Base-by-base conservation (phyloP, 2,888 invertebrate genomes). In the Hesperia comma region DNA sequence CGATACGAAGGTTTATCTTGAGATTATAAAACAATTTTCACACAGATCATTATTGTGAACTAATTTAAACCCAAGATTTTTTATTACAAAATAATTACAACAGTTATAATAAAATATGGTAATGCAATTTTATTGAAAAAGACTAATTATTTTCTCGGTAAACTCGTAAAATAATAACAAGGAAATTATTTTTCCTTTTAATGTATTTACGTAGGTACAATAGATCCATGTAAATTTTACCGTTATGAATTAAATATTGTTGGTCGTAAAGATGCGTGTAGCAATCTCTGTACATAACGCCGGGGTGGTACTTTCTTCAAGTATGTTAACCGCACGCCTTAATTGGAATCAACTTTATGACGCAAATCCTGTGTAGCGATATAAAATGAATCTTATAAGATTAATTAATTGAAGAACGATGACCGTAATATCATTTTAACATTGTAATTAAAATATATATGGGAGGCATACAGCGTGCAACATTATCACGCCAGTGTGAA, bases 251-350 rank as follows among this genome's bases (percentile, higher is more conserved):
- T 12, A 49, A 12, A 49, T 49, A 49, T 10, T 49, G 49, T 49
- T 19, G 17, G 10, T 19, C 49, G 49, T 49, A 19, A 49, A 49
- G 21, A 15, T 12, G 17, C n/a, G 15, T 33, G 26, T 26, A 26
- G 26, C 26, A 12, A 10, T 10, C 10, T 37, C 3, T 12, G 12
- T 12, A 6, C 46, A 57, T 26, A 8, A 43, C 26, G 77, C 78
- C 77, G 77, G 76, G 74, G 72, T 72, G 69, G 73, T 74, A 75
- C 79, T 78, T 81, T 54, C 54, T n/a, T n/a, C 32, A 60, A 54
- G 53, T 51, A 57, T 41, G 37, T 53, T 51, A 57, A 64, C 32
- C 46, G 54, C 17, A 66, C 26, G 60, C 53, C 33, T 66, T 66
- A 66, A 60, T 53, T 53, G 33, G 26, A 53, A 64, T 60, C 60